Percentiles rank a stretch among this genome's conserved stretches.
phyloP scores from a whole-genome alignment of 1,140 invertebrate genomes.

The Chrysoperla carnea region DNA sequence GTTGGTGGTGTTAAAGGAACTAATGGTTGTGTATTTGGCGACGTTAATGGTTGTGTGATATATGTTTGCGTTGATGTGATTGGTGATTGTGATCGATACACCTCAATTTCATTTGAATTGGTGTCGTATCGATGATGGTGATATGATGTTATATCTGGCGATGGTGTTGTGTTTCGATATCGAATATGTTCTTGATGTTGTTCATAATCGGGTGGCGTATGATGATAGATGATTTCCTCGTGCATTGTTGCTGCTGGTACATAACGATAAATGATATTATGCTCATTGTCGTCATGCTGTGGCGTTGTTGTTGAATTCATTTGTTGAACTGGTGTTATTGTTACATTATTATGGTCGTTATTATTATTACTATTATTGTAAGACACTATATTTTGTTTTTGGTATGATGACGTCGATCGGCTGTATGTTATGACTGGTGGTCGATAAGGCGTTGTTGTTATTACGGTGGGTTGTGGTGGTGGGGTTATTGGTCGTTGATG shows the following conservation, averaged over 20 bases:
- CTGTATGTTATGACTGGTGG: slow-evolving; percentile 1
- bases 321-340: neutral
- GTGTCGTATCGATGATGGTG: slow-evolving; percentile 7
- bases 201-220: neutral
- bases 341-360: too few relatives aligned
- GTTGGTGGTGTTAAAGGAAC: slow-evolving; percentile 43
- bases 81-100: slow-evolving; percentile 5
- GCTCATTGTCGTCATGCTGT: too few relatives aligned
- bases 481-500: slow-evolving; percentile 8
- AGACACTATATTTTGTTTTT: too few relatives aligned
- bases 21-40: slow-evolving; percentile 12
- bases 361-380: too few relatives aligned
- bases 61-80: slow-evolving; percentile 9
- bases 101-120: neutral
- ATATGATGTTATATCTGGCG: slow-evolving; percentile 11
- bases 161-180: slow-evolving; percentile 1
- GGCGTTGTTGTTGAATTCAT: too few relatives aligned
- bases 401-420: slow-evolving; percentile 10
- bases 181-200: too few relatives aligned
- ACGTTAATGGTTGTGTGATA: neutral
- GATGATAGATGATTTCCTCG: neutral
- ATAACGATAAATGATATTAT: too few relatives aligned
- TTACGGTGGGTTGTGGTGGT: slow-evolving; percentile 14
- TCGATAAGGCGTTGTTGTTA: slow-evolving; percentile 20
- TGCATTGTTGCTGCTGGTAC: neutral